Evolutionary conservation across 2,797 vertebrate genomes (phyloP), one percentile per base, ranked within the genome.

Genomic region (Borostomias antarcticus): DNA sequence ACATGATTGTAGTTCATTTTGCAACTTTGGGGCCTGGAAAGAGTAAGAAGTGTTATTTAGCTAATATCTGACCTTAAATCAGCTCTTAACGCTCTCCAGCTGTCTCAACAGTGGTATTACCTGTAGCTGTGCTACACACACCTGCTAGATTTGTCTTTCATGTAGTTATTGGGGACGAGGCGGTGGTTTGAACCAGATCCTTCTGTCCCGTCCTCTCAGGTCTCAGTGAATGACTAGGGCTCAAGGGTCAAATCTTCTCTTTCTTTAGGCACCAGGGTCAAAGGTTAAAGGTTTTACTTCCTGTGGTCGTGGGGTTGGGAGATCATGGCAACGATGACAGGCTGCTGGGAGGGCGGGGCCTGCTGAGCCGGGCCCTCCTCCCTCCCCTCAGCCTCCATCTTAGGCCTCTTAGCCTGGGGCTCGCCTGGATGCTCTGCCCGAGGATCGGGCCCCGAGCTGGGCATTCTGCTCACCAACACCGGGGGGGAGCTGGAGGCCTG

Each of bases 401-500:
- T 96, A 0, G 92, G 68, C 80, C 95, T 88, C 75, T 98, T 99
- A 81, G 90, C 85, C 70, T 95, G 95, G 0, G 96, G 95, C 56
- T 95, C 96, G 1, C 85, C 89, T 0, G 75, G 75, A 28, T 85
- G 84, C 33, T 92, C 79, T 0, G 87, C 74, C 0, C 83, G 62
- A n/a, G 86, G 86, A 51, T 95, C 93, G 0, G 75, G 71, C 62
- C 90, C 93, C 4, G 88, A 76, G 64, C 87, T 89, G 5, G 90
- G 82, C 10, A 89, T 92, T 57, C 92, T 89, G 83, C 89, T 94
- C 82, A 99, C 93, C 69, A 95, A 87, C 61, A 97, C 96, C 0
- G 96, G 97, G 3, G 95, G 92, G 48, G 97, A 99, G 0, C 95
- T 98, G 78, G 96, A 98, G 11, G 98, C 98, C 88, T 99, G 98